Evolutionary conservation across 2,888 invertebrate genomes (phyloP).

Genomic region (Ditula angustiorana): DNA sequence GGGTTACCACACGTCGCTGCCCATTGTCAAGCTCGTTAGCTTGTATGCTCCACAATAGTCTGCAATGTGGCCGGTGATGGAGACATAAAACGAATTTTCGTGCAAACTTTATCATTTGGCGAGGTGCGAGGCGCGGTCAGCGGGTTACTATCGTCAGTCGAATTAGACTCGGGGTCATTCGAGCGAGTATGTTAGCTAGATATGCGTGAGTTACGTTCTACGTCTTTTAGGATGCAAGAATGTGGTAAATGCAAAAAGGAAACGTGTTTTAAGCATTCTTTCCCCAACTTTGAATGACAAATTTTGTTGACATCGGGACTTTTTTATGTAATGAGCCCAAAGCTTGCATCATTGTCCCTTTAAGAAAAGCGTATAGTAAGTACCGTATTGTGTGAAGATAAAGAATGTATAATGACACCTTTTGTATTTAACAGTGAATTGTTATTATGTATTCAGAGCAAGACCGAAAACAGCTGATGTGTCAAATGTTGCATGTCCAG

Average conservation of each 20-base stretch:
- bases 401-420: conserved; percentile 8
- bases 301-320: neutral
- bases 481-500: neutral
- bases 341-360: conserved; percentile 2
- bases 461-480: conserved; percentile 5
- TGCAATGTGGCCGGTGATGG: conserved; percentile 13
- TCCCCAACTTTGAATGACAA: neutral
- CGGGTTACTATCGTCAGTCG: conserved; percentile 14
- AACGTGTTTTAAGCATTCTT: neutral
- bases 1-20: conserved; percentile 21
- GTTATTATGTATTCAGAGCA: conserved; percentile 26
- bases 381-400: neutral
- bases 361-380: neutral
- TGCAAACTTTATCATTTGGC: conserved; percentile 34
- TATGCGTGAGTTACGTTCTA: conserved; percentile 5
- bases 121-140: neutral
- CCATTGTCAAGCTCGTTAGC: conserved; percentile 31
- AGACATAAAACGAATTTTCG: conserved; percentile 29
- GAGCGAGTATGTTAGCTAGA: conserved; percentile 4
- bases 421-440: conserved; percentile 8
- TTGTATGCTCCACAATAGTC: conserved; percentile 16
- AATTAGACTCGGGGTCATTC: conserved; percentile 6
- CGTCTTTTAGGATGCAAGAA: neutral
- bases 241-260: neutral
- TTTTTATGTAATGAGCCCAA: neutral